Conservation (phyloP, 2,797 vertebrate species). For the Tapirus indicus region DNA sequence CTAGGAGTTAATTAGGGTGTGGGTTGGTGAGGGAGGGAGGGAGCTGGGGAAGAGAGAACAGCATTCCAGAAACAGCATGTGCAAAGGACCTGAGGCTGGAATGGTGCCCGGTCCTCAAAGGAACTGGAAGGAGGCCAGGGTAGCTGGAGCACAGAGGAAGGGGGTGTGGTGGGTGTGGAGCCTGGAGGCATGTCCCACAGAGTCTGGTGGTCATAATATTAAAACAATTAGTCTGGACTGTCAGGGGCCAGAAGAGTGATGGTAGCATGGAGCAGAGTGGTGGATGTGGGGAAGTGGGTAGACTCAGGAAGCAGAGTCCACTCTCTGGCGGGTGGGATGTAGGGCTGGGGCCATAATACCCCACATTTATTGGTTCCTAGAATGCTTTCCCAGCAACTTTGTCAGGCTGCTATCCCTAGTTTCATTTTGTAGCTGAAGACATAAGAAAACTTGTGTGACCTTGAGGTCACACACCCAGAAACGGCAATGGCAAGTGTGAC, state of each 20-base stretch:
- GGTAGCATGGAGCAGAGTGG: neutral
- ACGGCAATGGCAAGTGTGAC: neutral
- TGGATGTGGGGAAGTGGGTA: neutral
- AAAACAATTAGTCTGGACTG: neutral
- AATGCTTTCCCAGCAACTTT: neutral
- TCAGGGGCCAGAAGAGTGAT: neutral
- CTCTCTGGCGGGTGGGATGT: neutral
- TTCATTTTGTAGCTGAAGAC: slow-evolving; percentile 33
- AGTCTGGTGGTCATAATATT: neutral
- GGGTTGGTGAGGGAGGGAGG: neutral
- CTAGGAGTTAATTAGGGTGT: slow-evolving; percentile 25
- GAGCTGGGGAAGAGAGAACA: slow-evolving; percentile 2
- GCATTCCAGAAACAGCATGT: slow-evolving; percentile 64
- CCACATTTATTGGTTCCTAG: neutral
- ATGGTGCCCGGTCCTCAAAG: neutral
- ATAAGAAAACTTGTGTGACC: neutral
- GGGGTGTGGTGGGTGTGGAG: neutral
- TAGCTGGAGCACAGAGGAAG: neutral
- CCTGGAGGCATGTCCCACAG: neutral
- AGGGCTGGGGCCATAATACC: neutral
- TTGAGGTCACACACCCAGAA: neutral
- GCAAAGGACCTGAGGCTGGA: slow-evolving; percentile 65
- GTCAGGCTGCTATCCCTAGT: neutral
- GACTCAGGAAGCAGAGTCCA: neutral
- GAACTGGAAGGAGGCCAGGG: slow-evolving; percentile 32